Conservation (phyloP, 1,140 invertebrate species). For the Habropoda laboriosa region DNA sequence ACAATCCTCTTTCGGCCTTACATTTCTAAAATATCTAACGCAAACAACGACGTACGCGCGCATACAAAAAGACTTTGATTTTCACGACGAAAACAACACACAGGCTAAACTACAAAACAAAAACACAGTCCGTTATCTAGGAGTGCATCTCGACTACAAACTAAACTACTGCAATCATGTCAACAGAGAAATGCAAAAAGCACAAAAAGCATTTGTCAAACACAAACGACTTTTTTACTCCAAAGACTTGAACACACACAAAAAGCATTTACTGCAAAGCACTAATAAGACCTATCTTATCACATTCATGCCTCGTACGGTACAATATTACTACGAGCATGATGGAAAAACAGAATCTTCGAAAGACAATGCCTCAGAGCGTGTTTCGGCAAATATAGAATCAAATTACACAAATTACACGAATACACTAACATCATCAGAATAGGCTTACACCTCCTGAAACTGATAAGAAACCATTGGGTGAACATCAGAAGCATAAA, state of each 20-base stretch:
- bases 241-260: not conserved
- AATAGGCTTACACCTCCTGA: too few species aligned
- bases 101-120: not conserved
- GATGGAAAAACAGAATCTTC: too few species aligned
- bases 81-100: not conserved
- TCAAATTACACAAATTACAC: too few species aligned
- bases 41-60: not conserved
- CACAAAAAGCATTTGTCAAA: not conserved
- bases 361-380: too few species aligned
- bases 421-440: too few species aligned
- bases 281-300: too few species aligned
- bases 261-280: too few species aligned
- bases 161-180: not conserved
- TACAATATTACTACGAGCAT: too few species aligned
- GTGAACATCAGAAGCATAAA: too few species aligned
- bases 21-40: not conserved
- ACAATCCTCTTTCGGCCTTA: slow-evolving; percentile 6
- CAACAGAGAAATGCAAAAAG: not conserved
- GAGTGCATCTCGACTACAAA: slow-evolving; percentile 1
- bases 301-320: too few species aligned
- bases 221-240: not conserved
- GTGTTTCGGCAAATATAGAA: too few species aligned
- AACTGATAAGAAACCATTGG: too few species aligned
- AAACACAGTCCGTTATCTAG: not conserved
- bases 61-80: not conserved